Evolutionary conservation across 2,888 invertebrate species (phyloP).

Genomic region (Cancer borealis): DNA sequence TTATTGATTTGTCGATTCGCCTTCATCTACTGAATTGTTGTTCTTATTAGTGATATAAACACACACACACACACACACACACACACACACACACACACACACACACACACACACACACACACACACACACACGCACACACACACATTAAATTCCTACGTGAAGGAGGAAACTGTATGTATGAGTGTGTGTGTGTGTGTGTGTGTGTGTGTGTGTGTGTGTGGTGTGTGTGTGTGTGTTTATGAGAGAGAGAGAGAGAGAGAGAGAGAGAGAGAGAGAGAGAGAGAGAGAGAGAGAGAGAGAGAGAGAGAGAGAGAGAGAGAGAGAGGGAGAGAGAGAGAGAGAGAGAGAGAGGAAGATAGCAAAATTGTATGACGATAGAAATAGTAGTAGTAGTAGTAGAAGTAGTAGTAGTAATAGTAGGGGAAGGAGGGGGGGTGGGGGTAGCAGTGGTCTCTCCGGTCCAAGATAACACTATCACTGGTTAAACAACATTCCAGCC

Average conservation of each 20-base stretch:
- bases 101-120: neutral
- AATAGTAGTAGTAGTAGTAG: neutral
- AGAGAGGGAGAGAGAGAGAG: neutral
- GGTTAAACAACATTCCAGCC: constrained; percentile 23
- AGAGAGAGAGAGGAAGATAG: neutral
- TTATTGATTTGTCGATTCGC: no score
- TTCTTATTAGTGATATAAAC: neutral
- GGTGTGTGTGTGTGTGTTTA: neutral
- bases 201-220: neutral
- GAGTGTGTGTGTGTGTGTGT: neutral
- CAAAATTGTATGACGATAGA: neutral
- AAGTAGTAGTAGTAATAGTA: neutral
- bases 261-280: constrained; percentile 47
- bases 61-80: constrained; percentile 5
- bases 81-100: neutral
- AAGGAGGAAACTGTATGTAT: neutral
- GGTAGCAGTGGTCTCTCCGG: neutral
- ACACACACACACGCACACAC: neutral
- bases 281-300: neutral
- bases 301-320: neutral
- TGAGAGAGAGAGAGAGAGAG: constrained; percentile 2
- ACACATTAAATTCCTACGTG: neutral
- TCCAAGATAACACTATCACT: constrained; percentile 31
- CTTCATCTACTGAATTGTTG: neutral
- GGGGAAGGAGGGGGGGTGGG: neutral